These are phyloP conservation scores for Luscinia luscinia DNA, from an alignment of 2,797 vertebrate genomes.

Conservation along the genomic window DNA sequence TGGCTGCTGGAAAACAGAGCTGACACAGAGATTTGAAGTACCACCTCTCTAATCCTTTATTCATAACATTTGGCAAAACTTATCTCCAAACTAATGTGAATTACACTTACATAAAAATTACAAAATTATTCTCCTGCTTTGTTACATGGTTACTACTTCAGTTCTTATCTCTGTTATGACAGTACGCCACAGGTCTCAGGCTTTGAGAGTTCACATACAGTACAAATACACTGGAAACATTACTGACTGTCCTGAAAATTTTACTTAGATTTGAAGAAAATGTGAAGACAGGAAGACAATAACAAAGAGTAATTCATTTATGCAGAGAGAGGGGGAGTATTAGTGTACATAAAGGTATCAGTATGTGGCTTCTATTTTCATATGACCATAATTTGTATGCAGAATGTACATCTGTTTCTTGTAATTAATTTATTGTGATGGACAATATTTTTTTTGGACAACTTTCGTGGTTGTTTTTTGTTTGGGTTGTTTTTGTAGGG, in stretches of 20 bases:
- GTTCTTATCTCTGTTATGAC: neutral
- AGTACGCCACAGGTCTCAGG: neutral
- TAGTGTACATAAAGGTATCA: neutral
- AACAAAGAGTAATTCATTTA: neutral
- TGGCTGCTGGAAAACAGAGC: neutral
- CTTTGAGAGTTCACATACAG: neutral
- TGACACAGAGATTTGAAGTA: neutral
- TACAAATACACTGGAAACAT: neutral
- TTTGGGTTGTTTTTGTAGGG: neutral
- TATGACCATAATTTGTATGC: neutral
- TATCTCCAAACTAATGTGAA: neutral
- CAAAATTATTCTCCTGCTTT: neutral
- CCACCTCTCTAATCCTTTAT: neutral
- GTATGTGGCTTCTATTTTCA: neutral
- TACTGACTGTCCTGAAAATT: neutral
- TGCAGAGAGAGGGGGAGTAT: neutral
- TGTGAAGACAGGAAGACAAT: neutral
- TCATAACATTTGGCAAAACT: neutral
- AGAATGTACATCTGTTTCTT: neutral
- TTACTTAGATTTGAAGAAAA: neutral
- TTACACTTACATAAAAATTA: neutral
- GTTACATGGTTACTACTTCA: neutral
- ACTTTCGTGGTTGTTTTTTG: neutral
- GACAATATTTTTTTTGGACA: neutral
- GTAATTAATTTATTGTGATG: neutral